Conservation (phyloP, 2,797 vertebrate genomes). For the Leptoclinus maculatus region DNA sequence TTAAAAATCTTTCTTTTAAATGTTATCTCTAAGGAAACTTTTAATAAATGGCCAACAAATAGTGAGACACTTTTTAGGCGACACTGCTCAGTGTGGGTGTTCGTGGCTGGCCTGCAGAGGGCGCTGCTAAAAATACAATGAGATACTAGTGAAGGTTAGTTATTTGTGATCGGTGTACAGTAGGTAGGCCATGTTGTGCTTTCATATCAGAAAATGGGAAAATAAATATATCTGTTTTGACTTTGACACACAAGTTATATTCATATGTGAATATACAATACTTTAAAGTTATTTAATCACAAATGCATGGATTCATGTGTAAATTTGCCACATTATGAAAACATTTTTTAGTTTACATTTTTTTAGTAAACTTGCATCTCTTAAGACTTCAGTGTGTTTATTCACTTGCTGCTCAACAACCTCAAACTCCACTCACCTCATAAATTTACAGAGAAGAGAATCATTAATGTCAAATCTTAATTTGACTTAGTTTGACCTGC, state of each 20-base stretch:
- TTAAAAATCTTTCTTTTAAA: neutral
- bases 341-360: neutral
- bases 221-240: neutral
- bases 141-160: slow-evolving; percentile 3
- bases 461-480: neutral
- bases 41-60: neutral
- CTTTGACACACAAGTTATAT: neutral
- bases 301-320: neutral
- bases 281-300: neutral
- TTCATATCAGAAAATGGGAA: neutral
- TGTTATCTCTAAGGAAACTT: neutral
- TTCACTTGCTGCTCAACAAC: neutral
- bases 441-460: neutral
- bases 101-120: slow-evolving; percentile 47
- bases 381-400: neutral
- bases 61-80: neutral
- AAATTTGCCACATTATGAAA: neutral
- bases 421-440: neutral
- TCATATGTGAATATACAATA: neutral
- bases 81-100: neutral
- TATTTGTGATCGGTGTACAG: neutral
- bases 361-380: neutral
- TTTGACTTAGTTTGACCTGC: neutral
- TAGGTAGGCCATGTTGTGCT: neutral
- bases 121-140: slow-evolving; percentile 23